These are phyloP conservation scores for Apolygus lucorum DNA, from an alignment of 1,140 invertebrate species.

Conservation along the genomic window DNA sequence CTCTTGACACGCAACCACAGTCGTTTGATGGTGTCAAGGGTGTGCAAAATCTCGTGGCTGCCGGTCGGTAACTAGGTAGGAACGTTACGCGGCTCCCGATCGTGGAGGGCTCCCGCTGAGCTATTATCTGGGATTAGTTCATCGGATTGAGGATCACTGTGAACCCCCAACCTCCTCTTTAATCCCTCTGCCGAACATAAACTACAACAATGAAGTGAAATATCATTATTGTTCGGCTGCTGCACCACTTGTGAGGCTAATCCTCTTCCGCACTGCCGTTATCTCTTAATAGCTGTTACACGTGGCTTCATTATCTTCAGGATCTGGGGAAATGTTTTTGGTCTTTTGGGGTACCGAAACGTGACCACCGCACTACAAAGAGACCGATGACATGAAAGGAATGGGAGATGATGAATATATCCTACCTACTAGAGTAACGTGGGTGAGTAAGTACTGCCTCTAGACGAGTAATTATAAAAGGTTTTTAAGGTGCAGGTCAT, in stretches of 20 bases:
- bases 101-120: not conserved
- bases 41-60: not conserved
- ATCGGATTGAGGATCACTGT: not conserved
- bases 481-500: too few relatives aligned
- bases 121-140: not conserved
- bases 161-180: not conserved
- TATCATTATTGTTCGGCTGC: not conserved
- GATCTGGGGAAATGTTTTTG: too few relatives aligned
- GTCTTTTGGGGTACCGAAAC: too few relatives aligned
- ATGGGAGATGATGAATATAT: too few relatives aligned
- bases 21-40: not conserved
- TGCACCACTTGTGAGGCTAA: not conserved
- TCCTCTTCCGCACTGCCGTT: not conserved
- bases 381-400: too few relatives aligned
- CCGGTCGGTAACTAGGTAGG: not conserved
- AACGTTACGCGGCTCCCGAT: not conserved
- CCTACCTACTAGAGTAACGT: too few relatives aligned
- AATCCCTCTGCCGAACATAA: not conserved
- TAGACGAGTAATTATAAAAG: too few relatives aligned
- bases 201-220: not conserved
- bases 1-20: not conserved
- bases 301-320: not conserved
- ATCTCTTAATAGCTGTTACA: not conserved
- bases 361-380: too few relatives aligned
- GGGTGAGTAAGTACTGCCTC: too few relatives aligned